A percentile compares a stretch with the other conserved stretches of the same genome.
Conservation (phyloP, 2,888 invertebrate genomes). For the Beris morrisii region DNA sequence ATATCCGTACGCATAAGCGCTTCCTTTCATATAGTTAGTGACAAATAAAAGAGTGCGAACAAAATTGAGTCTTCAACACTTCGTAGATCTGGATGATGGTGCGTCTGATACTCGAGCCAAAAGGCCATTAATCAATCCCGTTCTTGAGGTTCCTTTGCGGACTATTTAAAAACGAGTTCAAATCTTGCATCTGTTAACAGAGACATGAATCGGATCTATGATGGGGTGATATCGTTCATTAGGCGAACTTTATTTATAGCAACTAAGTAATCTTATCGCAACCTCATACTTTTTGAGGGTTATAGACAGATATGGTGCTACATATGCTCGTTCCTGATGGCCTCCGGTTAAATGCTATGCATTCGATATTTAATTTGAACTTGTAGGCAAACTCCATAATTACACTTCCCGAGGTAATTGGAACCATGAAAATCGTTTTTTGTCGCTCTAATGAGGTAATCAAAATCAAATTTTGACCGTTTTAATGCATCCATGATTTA, state of each 20-base stretch:
- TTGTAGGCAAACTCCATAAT: conserved; percentile 7
- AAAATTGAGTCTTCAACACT: conserved; percentile 33
- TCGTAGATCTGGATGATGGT: conserved; percentile 14
- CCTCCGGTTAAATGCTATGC: too few species aligned
- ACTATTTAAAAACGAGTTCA: too few species aligned
- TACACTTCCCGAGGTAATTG: conserved; percentile 27
- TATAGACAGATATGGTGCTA: too few species aligned
- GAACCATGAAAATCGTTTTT: conserved; percentile 17
- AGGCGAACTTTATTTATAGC: conserved; percentile 24
- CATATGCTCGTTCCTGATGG: too few species aligned
- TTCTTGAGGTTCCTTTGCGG: not conserved
- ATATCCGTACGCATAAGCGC: conserved; percentile 1
- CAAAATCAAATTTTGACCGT: conserved; percentile 25
- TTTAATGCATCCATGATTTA: conserved; percentile 11
- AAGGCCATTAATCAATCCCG: conserved; percentile 28
- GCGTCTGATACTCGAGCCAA: conserved; percentile 31
- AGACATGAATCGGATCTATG: conserved; percentile 17
- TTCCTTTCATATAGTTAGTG: conserved; percentile 23
- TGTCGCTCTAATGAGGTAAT: conserved; percentile 8
- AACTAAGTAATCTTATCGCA: too few species aligned
- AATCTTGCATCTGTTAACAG: not conserved
- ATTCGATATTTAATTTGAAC: too few species aligned
- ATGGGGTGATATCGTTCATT: conserved; percentile 30
- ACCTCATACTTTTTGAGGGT: too few species aligned
- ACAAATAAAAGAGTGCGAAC: conserved; percentile 28